A percentile compares a stretch with the other conserved stretches of the same genome.
Conservation (phyloP, 2,113 vertebrate species). For the Laticauda laticaudata region DNA sequence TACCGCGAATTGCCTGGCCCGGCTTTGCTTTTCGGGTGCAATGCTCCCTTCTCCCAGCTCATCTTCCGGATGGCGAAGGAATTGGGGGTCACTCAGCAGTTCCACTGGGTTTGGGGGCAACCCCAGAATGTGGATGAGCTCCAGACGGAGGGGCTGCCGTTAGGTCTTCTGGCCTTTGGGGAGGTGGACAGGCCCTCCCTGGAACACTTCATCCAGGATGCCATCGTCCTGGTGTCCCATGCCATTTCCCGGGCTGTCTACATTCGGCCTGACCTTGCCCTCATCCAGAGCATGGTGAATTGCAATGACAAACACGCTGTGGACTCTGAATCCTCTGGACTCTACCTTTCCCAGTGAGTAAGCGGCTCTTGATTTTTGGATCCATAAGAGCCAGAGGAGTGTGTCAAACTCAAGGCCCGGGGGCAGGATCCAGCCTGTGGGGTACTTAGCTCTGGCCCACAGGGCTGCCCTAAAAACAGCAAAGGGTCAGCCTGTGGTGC, state of each 20-base stretch:
- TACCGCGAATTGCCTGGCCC: slow-evolving; percentile 66
- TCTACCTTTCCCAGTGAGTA: slow-evolving; percentile 78
- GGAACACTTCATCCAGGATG: slow-evolving; percentile 83
- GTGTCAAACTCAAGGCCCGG: too few relatives aligned
- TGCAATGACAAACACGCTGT: slow-evolving; percentile 72
- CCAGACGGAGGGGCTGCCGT: slow-evolving; percentile 82
- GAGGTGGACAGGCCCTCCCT: slow-evolving; percentile 81
- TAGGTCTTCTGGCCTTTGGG: slow-evolving; percentile 85
- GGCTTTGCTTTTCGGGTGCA: slow-evolving; percentile 81
- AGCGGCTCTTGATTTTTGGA: neutral
- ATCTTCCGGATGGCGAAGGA: slow-evolving; percentile 74
- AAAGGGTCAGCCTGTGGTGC: too few relatives aligned
- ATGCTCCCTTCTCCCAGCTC: slow-evolving; percentile 67
- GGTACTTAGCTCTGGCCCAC: too few relatives aligned
- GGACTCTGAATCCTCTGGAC: slow-evolving; percentile 65
- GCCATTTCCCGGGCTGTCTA: slow-evolving; percentile 72
- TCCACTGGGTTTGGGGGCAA: slow-evolving; percentile 90
- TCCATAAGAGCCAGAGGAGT: too few relatives aligned
- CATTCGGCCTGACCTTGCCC: slow-evolving; percentile 65
- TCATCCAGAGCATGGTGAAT: slow-evolving; percentile 73
- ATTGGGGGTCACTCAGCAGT: slow-evolving; percentile 71
- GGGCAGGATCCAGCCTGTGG: too few relatives aligned
- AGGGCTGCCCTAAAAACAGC: too few relatives aligned
- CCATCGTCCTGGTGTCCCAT: slow-evolving; percentile 76
- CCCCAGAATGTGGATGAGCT: slow-evolving; percentile 78